Evolutionary conservation across 2,888 invertebrate genomes (phyloP), one percentile per base, ranked within the genome.

Genomic region (Eugnorisma glareosa): DNA sequence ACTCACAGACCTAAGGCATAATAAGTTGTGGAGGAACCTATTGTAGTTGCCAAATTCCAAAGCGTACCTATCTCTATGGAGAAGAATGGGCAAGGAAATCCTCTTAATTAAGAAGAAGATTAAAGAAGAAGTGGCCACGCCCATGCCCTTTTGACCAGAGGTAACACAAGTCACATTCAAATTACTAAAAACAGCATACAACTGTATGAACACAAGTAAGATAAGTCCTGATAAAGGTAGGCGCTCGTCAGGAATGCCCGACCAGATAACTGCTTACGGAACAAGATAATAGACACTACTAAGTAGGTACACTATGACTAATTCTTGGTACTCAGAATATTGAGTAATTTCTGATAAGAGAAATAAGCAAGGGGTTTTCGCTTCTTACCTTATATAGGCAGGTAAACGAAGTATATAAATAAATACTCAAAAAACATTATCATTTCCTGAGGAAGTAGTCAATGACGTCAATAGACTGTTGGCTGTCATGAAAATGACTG

Each of bases 381-480:
- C n/a, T 82, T 59, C 37, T 73, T 51, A 28, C 83, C 83, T 64
- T 83, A 73, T 86, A 83, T 57, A 83, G 83, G n/a, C 67, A 73
- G 61, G 57, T 63, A 67, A 66, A 67, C 11, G 40, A 64, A 24
- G 21, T 37, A 24, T 73, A 8, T 45, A 68, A 75, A 3, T 48
- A 37, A 15, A 28, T 79, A 51, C 73, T 72, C 28, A 35, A 51
- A 59, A 82, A 79, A 15, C 54, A 43, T 77, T 83, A 77, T 83
- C 86, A 73, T 35, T 54, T 77, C 77, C 77, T 43, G 37, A 63
- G 77, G 83, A 77, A 77, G 63, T 86, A 11, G 67, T 73, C n/a
- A 68, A 75, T 59, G 77, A 82, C 71, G 71, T 64, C 35, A 48
- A 28, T 51, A 67, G 67, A 37, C 28, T n/a, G 51, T 54, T 31